Percentiles rank a stretch among this genome's conserved stretches.
phyloP scores from a whole-genome alignment of 1,140 invertebrate species.

The Eupristina koningsbergeri region DNA sequence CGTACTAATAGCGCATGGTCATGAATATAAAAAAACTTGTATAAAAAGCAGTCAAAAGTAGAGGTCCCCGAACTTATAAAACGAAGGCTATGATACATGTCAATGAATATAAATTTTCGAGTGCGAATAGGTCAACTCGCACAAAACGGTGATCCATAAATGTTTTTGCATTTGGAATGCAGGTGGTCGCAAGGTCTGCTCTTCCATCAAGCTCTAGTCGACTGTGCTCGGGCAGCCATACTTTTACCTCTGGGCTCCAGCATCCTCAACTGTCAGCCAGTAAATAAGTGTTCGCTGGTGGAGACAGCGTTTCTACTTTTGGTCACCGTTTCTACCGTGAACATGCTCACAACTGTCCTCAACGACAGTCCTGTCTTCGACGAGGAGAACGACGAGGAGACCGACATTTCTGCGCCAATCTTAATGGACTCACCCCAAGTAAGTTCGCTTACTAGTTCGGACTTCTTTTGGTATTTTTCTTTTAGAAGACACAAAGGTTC shows the following conservation, averaged over 20 bases:
- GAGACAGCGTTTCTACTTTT: constrained; percentile 91
- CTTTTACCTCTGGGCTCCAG: constrained; percentile 86
- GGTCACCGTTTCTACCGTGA: constrained; percentile 91
- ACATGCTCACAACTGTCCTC: constrained; percentile 90
- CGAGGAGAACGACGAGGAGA: constrained; percentile 83
- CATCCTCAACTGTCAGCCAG: constrained; percentile 86
- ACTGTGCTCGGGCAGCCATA: constrained; percentile 86
- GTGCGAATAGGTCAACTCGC: neutral
- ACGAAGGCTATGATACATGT: neutral
- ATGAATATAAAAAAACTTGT: no score
- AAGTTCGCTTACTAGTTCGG: neutral
- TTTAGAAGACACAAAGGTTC: no score
- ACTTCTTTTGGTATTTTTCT: neutral
- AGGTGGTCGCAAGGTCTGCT: constrained; percentile 91
- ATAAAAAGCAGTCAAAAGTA: neutral
- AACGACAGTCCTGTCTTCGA: constrained; percentile 92
- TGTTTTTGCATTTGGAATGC: constrained; percentile 56
- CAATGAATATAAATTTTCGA: neutral
- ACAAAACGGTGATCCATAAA: neutral
- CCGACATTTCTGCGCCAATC: constrained; percentile 78
- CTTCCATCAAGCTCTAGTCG: constrained; percentile 89
- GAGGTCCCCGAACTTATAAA: neutral
- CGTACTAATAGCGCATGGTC: no score
- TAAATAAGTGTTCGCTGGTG: constrained; percentile 90
- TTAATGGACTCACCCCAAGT: constrained; percentile 85